phyloP scores from a whole-genome alignment of 2,113 vertebrate genomes.

The Corythornis vintsioides region DNA sequence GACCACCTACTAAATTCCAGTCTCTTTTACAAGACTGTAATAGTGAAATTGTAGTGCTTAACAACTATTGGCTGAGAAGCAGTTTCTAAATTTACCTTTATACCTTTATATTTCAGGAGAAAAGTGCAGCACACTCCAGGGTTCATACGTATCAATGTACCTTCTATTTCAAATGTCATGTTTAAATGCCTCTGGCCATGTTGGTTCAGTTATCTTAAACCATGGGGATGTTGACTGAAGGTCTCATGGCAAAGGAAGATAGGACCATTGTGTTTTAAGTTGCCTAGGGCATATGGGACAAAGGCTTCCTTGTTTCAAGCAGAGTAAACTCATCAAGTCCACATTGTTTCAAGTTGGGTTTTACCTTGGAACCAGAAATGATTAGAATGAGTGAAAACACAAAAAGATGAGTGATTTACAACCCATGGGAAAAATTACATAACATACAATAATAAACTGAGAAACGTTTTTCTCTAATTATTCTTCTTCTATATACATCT shows the following conservation, averaged over 20 bases:
- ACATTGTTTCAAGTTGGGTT: slow-evolving; percentile 32
- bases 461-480: neutral
- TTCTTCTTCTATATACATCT: slow-evolving; percentile 8
- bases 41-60: neutral
- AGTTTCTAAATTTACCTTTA: slow-evolving; percentile 22
- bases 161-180: slow-evolving; percentile 41
- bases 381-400: neutral
- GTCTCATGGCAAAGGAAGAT: slow-evolving; percentile 41
- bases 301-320: slow-evolving; percentile 45
- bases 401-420: slow-evolving; percentile 1
- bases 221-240: slow-evolving; percentile 32
- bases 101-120: slow-evolving; percentile 9
- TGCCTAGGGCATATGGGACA: neutral
- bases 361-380: neutral
- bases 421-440: neutral
- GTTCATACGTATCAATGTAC: neutral
- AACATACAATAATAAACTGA: slow-evolving; percentile 3
- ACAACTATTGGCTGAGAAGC: neutral
- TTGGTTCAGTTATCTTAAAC: slow-evolving; percentile 51
- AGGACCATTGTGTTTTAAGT: slow-evolving; percentile 7
- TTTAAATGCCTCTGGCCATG: slow-evolving; percentile 50
- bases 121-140: neutral
- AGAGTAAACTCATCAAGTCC: slow-evolving; percentile 34
- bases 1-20: neutral
- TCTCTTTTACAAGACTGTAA: neutral